Base-by-base conservation (phyloP, 2,797 vertebrate genomes). In the Strix occidentalis region DNA sequence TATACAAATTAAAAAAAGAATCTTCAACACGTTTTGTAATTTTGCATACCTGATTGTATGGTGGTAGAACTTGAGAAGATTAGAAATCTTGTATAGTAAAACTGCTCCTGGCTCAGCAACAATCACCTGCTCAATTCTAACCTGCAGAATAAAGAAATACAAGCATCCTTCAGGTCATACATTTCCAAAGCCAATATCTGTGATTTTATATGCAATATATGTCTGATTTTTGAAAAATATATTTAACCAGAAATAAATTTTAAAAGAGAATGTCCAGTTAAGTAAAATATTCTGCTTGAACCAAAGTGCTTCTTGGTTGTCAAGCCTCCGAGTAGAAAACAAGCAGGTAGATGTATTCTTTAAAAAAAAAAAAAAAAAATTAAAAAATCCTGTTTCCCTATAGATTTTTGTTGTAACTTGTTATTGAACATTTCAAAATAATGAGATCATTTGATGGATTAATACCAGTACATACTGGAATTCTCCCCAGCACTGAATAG, bases 51-150 rank as follows among this genome's bases (percentile, higher is more conserved):
- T 99, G 97, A 99, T 99, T 83, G 99, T 99, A 97, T 99, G 99
- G 89, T 99, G 99, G 97, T 99, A 99, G 97, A 99, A 99, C 96
- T 99, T 99, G 11, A 99, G 99, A 92, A 99, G 98, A 97, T 99
- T 99, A 92, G 99, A 99, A 93, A 99, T 98, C 97, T 99, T 99
- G 96, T 99, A 99, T 26, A 99, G 98, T 70, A 99, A 98, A 82
- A 99, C 99, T 28, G 99, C 99, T 9, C 99, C 99, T 9, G 99
- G 99, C 90, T 99, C 99, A 1, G 99, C 99, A 83, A 99, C 98
- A 23, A 99, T 99, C 74, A 99, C 99, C 97, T 99, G 99, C 79
- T 99, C 99, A 91, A 99, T 99, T 94, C 99, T 98, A 90, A 99
- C 99, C 99, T 99, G 96, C 83, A 81, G 41, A 89, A 85, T 12